Evolutionary conservation across 2,113 vertebrate genomes (phyloP).

Genomic region (Indicator indicator): DNA sequence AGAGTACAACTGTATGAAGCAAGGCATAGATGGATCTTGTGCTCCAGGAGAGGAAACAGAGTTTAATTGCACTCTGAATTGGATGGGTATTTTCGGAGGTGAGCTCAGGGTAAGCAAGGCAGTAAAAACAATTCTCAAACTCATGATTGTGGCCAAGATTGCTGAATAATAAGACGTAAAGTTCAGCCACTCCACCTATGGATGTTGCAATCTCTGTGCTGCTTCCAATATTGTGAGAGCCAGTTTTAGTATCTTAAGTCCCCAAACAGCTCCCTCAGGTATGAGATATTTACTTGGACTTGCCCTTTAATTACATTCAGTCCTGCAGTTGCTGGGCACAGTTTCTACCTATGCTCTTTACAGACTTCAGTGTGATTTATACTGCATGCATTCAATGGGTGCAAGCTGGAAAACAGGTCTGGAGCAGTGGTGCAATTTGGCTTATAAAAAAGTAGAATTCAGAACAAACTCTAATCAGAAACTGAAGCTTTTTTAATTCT

Average conservation of each 20-base stretch:
- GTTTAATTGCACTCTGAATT: neutral
- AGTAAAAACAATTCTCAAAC: neutral
- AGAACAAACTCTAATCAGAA: neutral
- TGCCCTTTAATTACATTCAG: slow-evolving; percentile 23
- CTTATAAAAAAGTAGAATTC: neutral
- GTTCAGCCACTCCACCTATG: neutral
- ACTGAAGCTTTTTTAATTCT: neutral
- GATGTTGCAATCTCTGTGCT: neutral
- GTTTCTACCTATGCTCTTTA: neutral
- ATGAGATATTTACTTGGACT: neutral
- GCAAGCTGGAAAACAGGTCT: neutral
- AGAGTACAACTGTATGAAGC: neutral
- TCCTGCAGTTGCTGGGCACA: neutral
- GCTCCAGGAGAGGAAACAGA: neutral
- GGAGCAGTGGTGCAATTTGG: neutral
- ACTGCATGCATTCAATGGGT: neutral
- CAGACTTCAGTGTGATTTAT: neutral
- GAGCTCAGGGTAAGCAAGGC: neutral
- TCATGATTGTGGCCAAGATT: neutral
- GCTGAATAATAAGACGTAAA: neutral
- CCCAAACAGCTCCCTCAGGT: neutral
- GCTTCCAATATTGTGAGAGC: neutral
- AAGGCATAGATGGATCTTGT: neutral
- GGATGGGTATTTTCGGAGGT: neutral
- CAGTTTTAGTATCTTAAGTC: neutral